Evolutionary conservation across 2,888 invertebrate species (phyloP).

Genomic region (Apodemia hepburni): DNA sequence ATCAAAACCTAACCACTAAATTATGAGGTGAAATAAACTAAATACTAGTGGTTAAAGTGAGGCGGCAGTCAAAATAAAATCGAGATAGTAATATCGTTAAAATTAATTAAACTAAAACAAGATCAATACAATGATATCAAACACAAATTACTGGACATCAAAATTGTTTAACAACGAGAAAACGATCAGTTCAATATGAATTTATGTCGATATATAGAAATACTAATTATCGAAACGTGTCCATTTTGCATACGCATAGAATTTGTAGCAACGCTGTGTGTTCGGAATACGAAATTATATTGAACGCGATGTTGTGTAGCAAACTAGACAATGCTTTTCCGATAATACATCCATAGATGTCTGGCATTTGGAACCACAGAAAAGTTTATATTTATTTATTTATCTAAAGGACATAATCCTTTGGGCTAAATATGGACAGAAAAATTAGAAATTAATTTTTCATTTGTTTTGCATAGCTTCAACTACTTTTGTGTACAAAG

Average conservation of each 20-base stretch:
- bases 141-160: not conserved
- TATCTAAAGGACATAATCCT: too few relatives aligned
- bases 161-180: constrained; percentile 6
- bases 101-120: not conserved
- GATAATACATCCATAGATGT: constrained; percentile 1
- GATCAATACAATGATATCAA: not conserved
- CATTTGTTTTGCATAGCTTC: too few relatives aligned
- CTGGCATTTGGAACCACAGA: not conserved
- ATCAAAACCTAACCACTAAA: too few relatives aligned
- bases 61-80: too few relatives aligned
- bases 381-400: too few relatives aligned
- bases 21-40: too few relatives aligned
- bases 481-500: too few relatives aligned
- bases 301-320: constrained; percentile 10
- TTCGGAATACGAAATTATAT: constrained; percentile 20
- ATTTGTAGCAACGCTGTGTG: constrained; percentile 17
- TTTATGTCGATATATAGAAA: constrained; percentile 22
- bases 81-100: not conserved
- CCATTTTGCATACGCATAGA: constrained; percentile 26
- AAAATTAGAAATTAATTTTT: too few relatives aligned
- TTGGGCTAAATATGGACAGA: too few relatives aligned
- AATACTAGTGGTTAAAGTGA: too few relatives aligned
- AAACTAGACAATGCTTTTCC: constrained; percentile 25
- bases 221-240: constrained; percentile 27
- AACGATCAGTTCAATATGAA: not conserved